Evolutionary conservation across 1,140 invertebrate genomes (phyloP).

Genomic region (Bombus sylvicola): DNA sequence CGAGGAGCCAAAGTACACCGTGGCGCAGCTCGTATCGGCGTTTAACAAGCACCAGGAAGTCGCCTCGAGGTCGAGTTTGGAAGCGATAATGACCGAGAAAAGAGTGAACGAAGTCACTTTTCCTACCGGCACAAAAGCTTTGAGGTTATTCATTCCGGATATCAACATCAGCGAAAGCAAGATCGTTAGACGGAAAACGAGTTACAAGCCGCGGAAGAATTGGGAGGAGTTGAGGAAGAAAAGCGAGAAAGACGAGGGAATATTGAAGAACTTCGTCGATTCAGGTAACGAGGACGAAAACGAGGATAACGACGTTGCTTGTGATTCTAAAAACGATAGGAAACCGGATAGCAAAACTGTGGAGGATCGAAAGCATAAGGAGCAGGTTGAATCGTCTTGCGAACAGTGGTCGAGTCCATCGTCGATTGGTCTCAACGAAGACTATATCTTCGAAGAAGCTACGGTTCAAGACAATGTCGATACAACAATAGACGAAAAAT

Average conservation of each 20-base stretch:
- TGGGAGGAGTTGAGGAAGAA: conserved; percentile 80
- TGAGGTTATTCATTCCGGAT: conserved; percentile 83
- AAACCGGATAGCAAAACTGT: background rate
- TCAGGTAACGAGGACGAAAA: conserved; percentile 78
- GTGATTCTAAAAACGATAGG: background rate
- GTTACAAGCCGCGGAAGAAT: conserved; percentile 80
- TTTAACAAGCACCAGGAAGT: conserved; percentile 84
- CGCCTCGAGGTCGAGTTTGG: conserved; percentile 81
- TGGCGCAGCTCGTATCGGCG: conserved; percentile 83
- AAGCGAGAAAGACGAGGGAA: conserved; percentile 80
- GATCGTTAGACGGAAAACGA: conserved; percentile 80
- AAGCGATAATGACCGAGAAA: conserved; percentile 81
- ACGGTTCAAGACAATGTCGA: conserved; percentile 64
- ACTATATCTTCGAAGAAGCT: conserved; percentile 57
- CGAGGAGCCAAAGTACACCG: conserved; percentile 83
- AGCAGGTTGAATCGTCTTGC: background rate
- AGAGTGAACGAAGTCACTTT: conserved; percentile 80
- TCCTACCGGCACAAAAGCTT: conserved; percentile 83
- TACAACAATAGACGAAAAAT: conserved; percentile 78
- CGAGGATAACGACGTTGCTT: conserved; percentile 58
- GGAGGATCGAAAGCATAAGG: conserved; percentile 1
- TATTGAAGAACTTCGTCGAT: conserved; percentile 75
- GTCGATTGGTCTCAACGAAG: conserved; percentile 40
- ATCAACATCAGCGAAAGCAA: conserved; percentile 83
- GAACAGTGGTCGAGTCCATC: conserved; percentile 65